Evolutionary conservation across 2,888 invertebrate genomes (phyloP), one percentile per base, ranked within the genome.

Genomic region (Erebia aethiops): DNA sequence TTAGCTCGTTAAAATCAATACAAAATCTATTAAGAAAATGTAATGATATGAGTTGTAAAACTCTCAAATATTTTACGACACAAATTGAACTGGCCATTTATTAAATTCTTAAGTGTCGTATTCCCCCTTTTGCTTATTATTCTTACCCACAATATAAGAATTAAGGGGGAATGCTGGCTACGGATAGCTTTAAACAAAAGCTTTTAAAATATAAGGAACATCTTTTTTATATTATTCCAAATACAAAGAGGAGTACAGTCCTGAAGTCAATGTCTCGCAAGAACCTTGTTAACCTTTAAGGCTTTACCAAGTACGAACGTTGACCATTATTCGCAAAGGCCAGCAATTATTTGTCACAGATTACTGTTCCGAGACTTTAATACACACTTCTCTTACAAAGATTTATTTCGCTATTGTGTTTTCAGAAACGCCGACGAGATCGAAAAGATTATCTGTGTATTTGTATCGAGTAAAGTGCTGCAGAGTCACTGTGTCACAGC

Each of bases 211-310:
- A n/a, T n/a, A n/a, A n/a, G n/a, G 35, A 35, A 35, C 35, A 35
- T 35, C 35, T 35, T 35, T 35, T 62, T 49, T 62, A 62, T 16
- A 52, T 43, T 14, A 68, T 52, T 61, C 54, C 41, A 69, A 62
- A 51, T 35, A 43, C 43, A 54, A 49, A 46, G 57, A 52, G 60
- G 58, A 69, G 57, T 63, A 54, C 67, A 70, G 49, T 58, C 62
- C 68, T 60, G 62, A 74, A 63, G 63, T 64, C 68, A 69, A 63
- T 63, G 67, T 51, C 71, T 71, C 64, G 75, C 75, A 71, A 76
- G 74, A 77, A 78, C 77, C 80, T 75, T 74, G 78, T 82, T 84
- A 78, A 84, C 86, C 83, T 84, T 85, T 84, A 35, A 78, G 84
- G 85, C 83, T 84, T 85, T 84, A 35, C 35, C 35, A 35, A 35